A percentile compares a stretch with the other conserved stretches of the same genome.
These are phyloP conservation scores for Synanceia verrucosa DNA, from an alignment of 2,797 vertebrate genomes.

Conservation along the genomic window DNA sequence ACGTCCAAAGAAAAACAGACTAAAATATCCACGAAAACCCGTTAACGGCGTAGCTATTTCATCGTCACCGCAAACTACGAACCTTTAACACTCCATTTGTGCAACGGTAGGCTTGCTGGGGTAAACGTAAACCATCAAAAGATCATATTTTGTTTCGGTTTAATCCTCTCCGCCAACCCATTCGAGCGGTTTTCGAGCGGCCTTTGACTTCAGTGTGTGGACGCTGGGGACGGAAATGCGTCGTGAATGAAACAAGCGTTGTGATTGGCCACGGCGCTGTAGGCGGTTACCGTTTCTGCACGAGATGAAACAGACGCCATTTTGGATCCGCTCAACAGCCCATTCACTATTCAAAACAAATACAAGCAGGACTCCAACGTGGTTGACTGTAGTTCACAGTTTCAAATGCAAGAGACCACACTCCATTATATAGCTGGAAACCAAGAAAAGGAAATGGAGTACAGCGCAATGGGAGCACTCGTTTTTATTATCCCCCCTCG, in stretches of 20 bases:
- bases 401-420: conserved; percentile 58
- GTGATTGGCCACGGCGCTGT: conserved; percentile 69
- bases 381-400: conserved; percentile 57
- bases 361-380: conserved; percentile 53
- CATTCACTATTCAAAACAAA: background rate
- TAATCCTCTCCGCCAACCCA: conserved; percentile 81
- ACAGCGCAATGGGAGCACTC: conserved; percentile 50
- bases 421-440: conserved; percentile 75
- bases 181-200: conserved; percentile 80
- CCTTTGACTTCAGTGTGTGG: conserved; percentile 81
- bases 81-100: conserved; percentile 56
- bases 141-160: conserved; percentile 73
- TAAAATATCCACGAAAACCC: conserved; percentile 74
- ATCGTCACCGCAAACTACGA: conserved; percentile 55
- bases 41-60: conserved; percentile 51
- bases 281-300: conserved; percentile 63
- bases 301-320: conserved; percentile 76
- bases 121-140: conserved; percentile 71
- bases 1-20: conserved; percentile 65
- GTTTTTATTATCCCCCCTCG: conserved; percentile 5
- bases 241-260: conserved; percentile 53
- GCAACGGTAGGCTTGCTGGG: conserved; percentile 37
- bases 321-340: conserved; percentile 65
- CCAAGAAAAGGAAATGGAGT: conserved; percentile 79
- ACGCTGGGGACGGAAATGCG: conserved; percentile 70